phyloP scores from a whole-genome alignment of 2,113 vertebrate genomes.

The Sinocyclocheilus anophthalmus region DNA sequence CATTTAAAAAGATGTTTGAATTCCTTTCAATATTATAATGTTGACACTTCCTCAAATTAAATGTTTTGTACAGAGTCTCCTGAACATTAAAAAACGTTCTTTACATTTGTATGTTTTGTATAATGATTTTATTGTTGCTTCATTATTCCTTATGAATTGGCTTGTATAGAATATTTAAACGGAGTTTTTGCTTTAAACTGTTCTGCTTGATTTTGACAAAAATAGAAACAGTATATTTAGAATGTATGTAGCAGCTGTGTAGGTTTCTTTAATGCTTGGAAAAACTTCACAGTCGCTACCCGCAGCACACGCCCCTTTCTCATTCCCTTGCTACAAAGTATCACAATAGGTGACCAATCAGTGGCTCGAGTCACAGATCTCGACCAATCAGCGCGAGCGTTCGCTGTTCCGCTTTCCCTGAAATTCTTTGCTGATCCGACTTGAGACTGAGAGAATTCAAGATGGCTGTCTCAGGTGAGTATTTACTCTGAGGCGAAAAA shows the following conservation, averaged over 20 bases:
- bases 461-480: conserved; percentile 82
- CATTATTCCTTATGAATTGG: background rate
- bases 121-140: background rate
- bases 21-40: background rate
- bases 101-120: background rate
- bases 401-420: conserved; percentile 71
- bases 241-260: background rate
- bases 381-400: conserved; percentile 68
- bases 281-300: background rate
- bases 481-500: conserved; percentile 62
- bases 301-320: conserved; percentile 33
- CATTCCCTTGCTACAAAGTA: conserved; percentile 11
- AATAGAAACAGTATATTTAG: too few relatives aligned
- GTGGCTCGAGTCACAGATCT: background rate
- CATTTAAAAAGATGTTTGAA: background rate
- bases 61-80: conserved; percentile 2
- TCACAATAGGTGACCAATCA: background rate
- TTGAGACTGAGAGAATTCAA: conserved; percentile 79
- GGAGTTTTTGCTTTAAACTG: background rate
- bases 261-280: background rate
- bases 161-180: background rate
- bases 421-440: conserved; percentile 77
- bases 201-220: background rate
- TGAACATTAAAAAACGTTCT: background rate
- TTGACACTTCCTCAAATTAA: background rate